These are phyloP conservation scores for Pelobates cultripes DNA, from an alignment of 2,797 vertebrate genomes.

Conservation along the genomic window DNA sequence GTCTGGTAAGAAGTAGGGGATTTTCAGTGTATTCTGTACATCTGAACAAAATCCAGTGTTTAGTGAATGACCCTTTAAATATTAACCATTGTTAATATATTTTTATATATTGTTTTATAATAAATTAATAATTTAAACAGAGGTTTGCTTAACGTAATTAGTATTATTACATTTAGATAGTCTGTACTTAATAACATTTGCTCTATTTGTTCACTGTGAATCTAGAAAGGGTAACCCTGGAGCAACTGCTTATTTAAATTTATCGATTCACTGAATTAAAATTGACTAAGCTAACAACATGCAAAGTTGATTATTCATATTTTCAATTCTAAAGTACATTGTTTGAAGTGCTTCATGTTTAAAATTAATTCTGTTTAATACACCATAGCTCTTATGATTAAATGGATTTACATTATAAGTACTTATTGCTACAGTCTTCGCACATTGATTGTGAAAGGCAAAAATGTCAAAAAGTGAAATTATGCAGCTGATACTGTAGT, in stretches of 20 bases:
- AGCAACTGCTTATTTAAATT: conserved; percentile 52
- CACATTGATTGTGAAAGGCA: conserved; percentile 5
- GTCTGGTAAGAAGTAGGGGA: no score
- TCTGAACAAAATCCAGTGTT: no score
- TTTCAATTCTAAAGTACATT: conserved; percentile 19
- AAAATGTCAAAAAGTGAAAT: not conserved
- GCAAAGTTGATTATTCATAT: conserved; percentile 22
- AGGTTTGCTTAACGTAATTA: conserved; percentile 12
- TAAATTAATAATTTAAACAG: conserved; percentile 20
- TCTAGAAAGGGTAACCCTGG: conserved; percentile 41
- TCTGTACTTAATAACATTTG: conserved; percentile 38
- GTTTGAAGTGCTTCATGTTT: conserved; percentile 28
- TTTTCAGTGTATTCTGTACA: no score
- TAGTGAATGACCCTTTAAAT: not conserved
- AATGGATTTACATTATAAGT: conserved; percentile 26
- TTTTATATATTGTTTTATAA: not conserved
- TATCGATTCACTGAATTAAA: conserved; percentile 48
- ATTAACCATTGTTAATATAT: not conserved
- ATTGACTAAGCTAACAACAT: conserved; percentile 40
- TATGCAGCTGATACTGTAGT: not conserved
- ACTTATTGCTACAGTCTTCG: conserved; percentile 26
- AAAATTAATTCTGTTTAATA: conserved; percentile 27
- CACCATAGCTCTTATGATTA: conserved; percentile 7
- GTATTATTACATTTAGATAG: conserved; percentile 15
- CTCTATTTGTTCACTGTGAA: conserved; percentile 43